Base-by-base conservation (phyloP, 1,140 invertebrate species). In the Nasonia vitripennis region DNA sequence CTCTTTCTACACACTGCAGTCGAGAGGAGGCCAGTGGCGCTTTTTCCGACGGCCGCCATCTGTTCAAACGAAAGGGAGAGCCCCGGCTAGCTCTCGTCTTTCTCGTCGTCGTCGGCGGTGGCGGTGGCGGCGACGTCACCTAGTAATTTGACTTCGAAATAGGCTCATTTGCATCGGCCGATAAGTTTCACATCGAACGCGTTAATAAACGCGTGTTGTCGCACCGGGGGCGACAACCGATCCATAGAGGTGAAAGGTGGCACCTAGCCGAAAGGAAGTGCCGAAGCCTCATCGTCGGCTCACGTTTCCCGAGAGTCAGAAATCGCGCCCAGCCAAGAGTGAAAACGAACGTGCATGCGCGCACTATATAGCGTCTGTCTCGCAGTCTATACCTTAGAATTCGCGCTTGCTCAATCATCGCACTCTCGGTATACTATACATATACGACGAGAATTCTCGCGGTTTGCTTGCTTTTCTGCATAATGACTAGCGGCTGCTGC, bases 101-200 rank as follows among this genome's bases (percentile, higher is more conserved):
- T 23, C 37, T 45, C 75, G 37, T 84, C 80, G 45, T 9, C 75
- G 20, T 12, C 14, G 9, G 4, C 34, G 34, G 4, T 6, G 34
- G 34, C 34, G 34, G 34, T 6, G 34, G 5, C 34, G 34, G 3
- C 74, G 34, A 79, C 75, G 82, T 86, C 82, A 80, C 82, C 78
- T 84, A 81, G 82, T 80, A 81, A 87, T 87, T 84, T 87, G 81
- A 80, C 81, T 84, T 80, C 67, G 83, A 86, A 84, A 81, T 45
- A 55, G 70, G 77, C 75, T 62, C 86, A 45, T 37, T 31, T 74
- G 83, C 82, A 68, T 70, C 23, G 37, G 6, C 67, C 67, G 71
- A 81, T 78, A 68, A 68, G 67, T 68, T 27, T 27, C 67, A 10
- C 67, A 27, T 68, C 67, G 51, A 51, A 31, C 71, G 51, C 48